These are phyloP conservation scores for Diabrotica balteata DNA, from an alignment of 2,888 invertebrate genomes.

Conservation along the genomic window DNA sequence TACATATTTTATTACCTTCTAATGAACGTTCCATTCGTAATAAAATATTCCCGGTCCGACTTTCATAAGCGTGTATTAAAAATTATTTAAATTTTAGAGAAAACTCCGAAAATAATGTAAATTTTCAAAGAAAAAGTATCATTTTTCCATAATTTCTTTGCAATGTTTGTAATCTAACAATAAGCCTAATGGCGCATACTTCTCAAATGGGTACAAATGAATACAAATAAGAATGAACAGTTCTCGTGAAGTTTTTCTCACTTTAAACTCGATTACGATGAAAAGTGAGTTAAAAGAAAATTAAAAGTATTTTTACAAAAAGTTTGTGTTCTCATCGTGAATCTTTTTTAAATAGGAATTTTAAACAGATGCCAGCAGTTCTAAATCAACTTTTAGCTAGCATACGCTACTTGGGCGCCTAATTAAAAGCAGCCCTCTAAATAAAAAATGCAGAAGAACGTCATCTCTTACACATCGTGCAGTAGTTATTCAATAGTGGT, in stretches of 20 bases:
- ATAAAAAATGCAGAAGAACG: no score
- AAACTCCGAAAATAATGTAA: constrained; percentile 15
- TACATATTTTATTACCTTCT: constrained; percentile 1
- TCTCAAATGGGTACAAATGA: constrained; percentile 40
- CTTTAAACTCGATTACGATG: constrained; percentile 53
- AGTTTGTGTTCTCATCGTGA: constrained; percentile 50
- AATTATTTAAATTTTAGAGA: constrained; percentile 16
- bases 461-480: no score
- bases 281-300: constrained; percentile 54
- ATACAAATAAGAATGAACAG: constrained; percentile 44
- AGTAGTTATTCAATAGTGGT: no score
- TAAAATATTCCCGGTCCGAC: neutral
- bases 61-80: constrained; percentile 7
- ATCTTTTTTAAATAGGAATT: constrained; percentile 42
- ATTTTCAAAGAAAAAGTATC: constrained; percentile 21
- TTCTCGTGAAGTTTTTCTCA: constrained; percentile 48
- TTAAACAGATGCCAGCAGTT: constrained; percentile 34
- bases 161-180: constrained; percentile 38
- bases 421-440: no score
- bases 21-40: neutral
- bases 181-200: constrained; percentile 39
- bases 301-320: constrained; percentile 54
- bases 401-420: no score
- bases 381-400: constrained; percentile 7
- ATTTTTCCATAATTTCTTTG: constrained; percentile 30